Conservation (phyloP, 2,113 vertebrate species). For the Scartelaos histophorus region DNA sequence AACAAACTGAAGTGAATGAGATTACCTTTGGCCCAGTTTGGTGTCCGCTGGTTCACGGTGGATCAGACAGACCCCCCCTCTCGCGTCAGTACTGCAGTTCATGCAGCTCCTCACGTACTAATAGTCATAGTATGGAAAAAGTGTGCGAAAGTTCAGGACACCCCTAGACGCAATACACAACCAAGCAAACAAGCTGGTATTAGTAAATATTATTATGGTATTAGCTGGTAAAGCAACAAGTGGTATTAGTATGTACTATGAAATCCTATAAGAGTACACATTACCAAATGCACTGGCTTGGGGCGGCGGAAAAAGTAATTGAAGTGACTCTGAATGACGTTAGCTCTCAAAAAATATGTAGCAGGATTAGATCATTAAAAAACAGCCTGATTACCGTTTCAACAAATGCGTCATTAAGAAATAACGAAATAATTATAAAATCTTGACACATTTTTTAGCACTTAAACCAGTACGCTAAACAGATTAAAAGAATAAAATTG, state of each 20-base stretch:
- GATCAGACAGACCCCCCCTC: conserved; percentile 50
- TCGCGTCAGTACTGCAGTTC: neutral
- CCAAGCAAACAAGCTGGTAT: conserved; percentile 5
- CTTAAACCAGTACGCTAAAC: too few species aligned
- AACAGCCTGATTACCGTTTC: too few species aligned
- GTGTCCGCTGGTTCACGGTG: conserved; percentile 17
- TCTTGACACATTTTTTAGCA: too few species aligned
- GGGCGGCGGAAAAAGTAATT: too few species aligned
- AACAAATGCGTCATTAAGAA: too few species aligned
- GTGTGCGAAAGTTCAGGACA: conserved; percentile 66
- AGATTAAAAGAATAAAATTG: too few species aligned
- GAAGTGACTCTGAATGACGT: too few species aligned
- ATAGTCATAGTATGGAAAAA: conserved; percentile 44
- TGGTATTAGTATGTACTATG: neutral
- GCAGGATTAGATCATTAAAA: too few species aligned
- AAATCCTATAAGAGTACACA: neutral
- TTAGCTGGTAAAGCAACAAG: conserved; percentile 11
- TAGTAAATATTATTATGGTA: neutral
- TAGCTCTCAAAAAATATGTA: too few species aligned
- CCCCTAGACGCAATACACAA: conserved; percentile 30
- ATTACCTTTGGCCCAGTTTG: conserved; percentile 66
- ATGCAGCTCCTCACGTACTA: conserved; percentile 20
- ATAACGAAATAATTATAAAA: too few species aligned
- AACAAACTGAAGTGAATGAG: conserved; percentile 50
- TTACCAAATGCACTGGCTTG: neutral